phyloP scores from a whole-genome alignment of 1,140 invertebrate species.

The Drosophila saltans region DNA sequence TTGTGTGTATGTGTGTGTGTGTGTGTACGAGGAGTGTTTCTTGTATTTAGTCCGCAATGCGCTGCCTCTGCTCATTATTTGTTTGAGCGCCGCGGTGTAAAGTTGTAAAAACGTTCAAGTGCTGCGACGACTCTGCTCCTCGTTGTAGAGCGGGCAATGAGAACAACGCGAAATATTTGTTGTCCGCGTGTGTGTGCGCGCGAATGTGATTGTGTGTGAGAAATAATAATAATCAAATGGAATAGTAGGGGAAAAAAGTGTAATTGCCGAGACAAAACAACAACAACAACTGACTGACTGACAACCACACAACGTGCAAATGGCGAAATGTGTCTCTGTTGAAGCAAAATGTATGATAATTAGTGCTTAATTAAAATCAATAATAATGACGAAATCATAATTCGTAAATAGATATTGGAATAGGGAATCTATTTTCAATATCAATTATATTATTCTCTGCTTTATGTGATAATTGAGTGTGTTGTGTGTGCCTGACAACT shows the following conservation, averaged over 20 bases:
- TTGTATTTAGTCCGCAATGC: slow-evolving; percentile 80
- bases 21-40: slow-evolving; percentile 75
- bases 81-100: slow-evolving; percentile 83
- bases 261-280: slow-evolving; percentile 69
- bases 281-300: slow-evolving; percentile 33
- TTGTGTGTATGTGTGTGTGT: slow-evolving; percentile 33
- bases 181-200: slow-evolving; percentile 29
- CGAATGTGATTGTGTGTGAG: slow-evolving; percentile 42
- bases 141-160: slow-evolving; percentile 29
- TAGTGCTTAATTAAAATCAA: slow-evolving; percentile 81
- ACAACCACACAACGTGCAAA: slow-evolving; percentile 58
- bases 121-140: slow-evolving; percentile 38
- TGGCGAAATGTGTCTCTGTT: slow-evolving; percentile 57
- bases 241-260: slow-evolving; percentile 70
- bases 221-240: slow-evolving; percentile 77
- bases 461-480: slow-evolving; percentile 39
- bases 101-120: slow-evolving; percentile 82
- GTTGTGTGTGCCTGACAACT: slow-evolving; percentile 28
- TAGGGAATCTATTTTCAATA: slow-evolving; percentile 58
- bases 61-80: slow-evolving; percentile 81
- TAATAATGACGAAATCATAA: slow-evolving; percentile 67
- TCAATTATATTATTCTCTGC: slow-evolving; percentile 33
- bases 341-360: slow-evolving; percentile 71
- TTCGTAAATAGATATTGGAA: slow-evolving; percentile 7
- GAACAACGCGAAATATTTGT: slow-evolving; percentile 29